phyloP scores from a whole-genome alignment of 2,888 invertebrate species.

The Lucinisca nassula region DNA sequence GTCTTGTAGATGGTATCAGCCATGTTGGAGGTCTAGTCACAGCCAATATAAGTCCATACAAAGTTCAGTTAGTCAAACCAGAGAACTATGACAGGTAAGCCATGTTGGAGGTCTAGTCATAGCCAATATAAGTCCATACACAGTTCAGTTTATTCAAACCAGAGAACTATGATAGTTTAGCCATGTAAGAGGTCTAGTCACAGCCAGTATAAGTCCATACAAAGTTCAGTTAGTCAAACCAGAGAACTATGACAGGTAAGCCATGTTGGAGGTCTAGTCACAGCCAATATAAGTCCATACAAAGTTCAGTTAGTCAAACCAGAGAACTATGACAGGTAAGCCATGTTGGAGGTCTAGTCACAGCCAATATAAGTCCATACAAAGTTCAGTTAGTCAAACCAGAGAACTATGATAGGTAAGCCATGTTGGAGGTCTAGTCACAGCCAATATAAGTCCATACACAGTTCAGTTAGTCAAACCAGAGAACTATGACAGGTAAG shows the following conservation, averaged over 20 bases:
- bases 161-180: conserved; percentile 72
- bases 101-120: conserved; percentile 56
- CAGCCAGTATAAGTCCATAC: conserved; percentile 81
- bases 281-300: no score
- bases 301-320: no score
- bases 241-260: conserved; percentile 56
- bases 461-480: conserved; percentile 75
- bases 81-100: conserved; percentile 60
- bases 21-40: conserved; percentile 55
- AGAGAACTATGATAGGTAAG: no score
- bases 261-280: no score
- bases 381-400: no score
- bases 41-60: conserved; percentile 82
- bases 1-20: conserved; percentile 44
- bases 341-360: no score
- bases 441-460: no score
- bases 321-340: no score
- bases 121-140: conserved; percentile 82
- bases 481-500: conserved; percentile 56
- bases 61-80: conserved; percentile 73
- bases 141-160: conserved; percentile 74
- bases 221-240: conserved; percentile 75
- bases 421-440: no score
- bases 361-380: no score
- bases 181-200: conserved; percentile 51